Evolutionary conservation across 1,140 invertebrate genomes (phyloP).

Genomic region (Drosophila mayri): DNA sequence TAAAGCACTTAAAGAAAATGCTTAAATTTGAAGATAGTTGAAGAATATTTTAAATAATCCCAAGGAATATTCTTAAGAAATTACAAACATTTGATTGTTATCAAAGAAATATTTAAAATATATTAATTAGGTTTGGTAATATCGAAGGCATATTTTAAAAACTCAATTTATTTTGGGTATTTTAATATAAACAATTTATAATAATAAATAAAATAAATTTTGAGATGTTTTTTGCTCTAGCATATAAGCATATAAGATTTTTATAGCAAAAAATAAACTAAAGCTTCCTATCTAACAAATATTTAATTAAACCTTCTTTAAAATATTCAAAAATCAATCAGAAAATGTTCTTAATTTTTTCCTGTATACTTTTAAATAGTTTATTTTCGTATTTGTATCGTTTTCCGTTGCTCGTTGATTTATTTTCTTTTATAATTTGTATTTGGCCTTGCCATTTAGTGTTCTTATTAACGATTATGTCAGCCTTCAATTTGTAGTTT

Average conservation of each 20-base stretch:
- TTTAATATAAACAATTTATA: too few relatives aligned
- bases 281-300: neutral
- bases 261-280: too few relatives aligned
- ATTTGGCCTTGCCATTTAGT: neutral
- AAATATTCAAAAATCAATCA: neutral
- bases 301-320: neutral
- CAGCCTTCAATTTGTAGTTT: neutral
- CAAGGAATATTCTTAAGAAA: too few relatives aligned
- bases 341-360: neutral
- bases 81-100: neutral
- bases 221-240: too few relatives aligned
- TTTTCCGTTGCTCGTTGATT: neutral
- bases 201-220: too few relatives aligned
- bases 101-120: too few relatives aligned
- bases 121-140: too few relatives aligned
- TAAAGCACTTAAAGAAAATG: neutral
- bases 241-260: too few relatives aligned
- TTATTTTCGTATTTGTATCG: neutral
- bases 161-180: too few relatives aligned
- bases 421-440: neutral
- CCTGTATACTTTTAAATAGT: neutral
- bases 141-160: too few relatives aligned
- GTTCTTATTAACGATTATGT: neutral
- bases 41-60: neutral
- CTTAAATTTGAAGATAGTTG: neutral